A percentile compares a stretch with the other conserved stretches of the same genome.
These are phyloP conservation scores for Atta colombica DNA, from an alignment of 1,140 invertebrate genomes.

Conservation along the genomic window DNA sequence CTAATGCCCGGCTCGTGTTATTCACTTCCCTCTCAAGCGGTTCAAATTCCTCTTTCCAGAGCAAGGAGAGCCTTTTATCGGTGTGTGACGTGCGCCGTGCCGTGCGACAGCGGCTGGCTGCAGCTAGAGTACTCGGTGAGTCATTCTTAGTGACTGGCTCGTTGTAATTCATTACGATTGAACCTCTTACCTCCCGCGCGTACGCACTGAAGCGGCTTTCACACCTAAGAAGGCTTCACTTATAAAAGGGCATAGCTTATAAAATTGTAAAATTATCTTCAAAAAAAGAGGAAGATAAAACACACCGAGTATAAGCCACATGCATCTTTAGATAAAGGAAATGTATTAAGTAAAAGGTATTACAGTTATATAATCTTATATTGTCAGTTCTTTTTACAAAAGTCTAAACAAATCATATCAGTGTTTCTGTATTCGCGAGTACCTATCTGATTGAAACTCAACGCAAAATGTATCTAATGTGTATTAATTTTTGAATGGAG, in stretches of 20 bases:
- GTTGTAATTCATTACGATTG: conserved; percentile 80
- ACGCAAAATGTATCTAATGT: not conserved
- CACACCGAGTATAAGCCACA: not conserved
- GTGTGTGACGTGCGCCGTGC: conserved; percentile 48
- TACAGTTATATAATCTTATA: not conserved
- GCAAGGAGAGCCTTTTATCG: conserved; percentile 41
- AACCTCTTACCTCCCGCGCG: conserved; percentile 40
- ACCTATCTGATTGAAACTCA: not conserved
- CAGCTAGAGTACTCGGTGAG: conserved; percentile 67
- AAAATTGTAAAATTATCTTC: not conserved
- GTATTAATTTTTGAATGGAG: no score
- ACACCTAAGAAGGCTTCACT: conserved; percentile 42
- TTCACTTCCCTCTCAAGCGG: conserved; percentile 42
- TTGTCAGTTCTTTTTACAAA: not conserved
- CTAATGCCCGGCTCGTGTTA: conserved; percentile 31
- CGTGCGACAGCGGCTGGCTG: conserved; percentile 26
- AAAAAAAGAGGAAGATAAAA: not conserved
- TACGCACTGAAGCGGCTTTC: conserved; percentile 64
- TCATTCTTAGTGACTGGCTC: conserved; percentile 76
- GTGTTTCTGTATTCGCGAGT: not conserved
- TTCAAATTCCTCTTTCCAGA: conserved; percentile 67
- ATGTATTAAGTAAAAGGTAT: not conserved
- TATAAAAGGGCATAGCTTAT: no score
- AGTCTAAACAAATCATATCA: not conserved
- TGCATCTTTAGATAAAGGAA: not conserved